Evolutionary conservation across 2,113 vertebrate genomes (phyloP).

Genomic region (Colinus virginianus): DNA sequence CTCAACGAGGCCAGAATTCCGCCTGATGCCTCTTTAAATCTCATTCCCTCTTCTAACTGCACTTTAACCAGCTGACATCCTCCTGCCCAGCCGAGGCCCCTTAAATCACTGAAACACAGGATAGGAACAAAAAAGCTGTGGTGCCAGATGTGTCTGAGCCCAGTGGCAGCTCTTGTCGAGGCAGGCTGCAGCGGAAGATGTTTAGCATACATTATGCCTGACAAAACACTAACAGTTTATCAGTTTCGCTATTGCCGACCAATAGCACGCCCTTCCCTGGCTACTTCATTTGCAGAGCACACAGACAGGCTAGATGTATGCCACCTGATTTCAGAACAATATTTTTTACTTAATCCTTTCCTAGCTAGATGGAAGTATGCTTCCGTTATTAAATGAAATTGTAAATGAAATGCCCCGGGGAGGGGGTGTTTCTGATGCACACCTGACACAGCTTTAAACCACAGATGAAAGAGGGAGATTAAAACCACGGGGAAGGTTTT

Average conservation of each 20-base stretch:
- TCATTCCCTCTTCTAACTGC: conserved; percentile 1
- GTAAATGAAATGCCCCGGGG: conserved; percentile 25
- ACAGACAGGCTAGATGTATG: neutral
- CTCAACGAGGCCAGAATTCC: neutral
- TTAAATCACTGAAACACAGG: conserved; percentile 58
- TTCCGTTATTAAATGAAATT: conserved; percentile 69
- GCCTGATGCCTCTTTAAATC: conserved; percentile 57
- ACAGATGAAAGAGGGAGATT: conserved; percentile 42
- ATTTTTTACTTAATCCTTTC: conserved; percentile 48
- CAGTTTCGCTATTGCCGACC: conserved; percentile 53
- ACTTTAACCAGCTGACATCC: conserved; percentile 60
- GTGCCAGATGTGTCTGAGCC: conserved; percentile 63
- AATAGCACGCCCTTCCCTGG: conserved; percentile 41
- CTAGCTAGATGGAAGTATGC: conserved; percentile 19
- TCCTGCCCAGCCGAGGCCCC: conserved; percentile 47
- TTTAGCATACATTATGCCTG: conserved; percentile 27
- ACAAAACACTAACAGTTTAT: conserved; percentile 62
- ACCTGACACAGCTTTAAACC: conserved; percentile 51
- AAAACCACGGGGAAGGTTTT: conserved; percentile 18
- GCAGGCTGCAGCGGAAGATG: conserved; percentile 25
- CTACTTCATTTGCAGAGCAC: conserved; percentile 48
- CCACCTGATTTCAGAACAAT: conserved; percentile 42
- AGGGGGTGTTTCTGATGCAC: conserved; percentile 9
- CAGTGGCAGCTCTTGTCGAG: conserved; percentile 32
- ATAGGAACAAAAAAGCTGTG: conserved; percentile 32